A percentile compares a stretch with the other conserved stretches of the same genome.
These are phyloP conservation scores for Netelia melanura DNA, from an alignment of 2,888 invertebrate species.

Conservation along the genomic window DNA sequence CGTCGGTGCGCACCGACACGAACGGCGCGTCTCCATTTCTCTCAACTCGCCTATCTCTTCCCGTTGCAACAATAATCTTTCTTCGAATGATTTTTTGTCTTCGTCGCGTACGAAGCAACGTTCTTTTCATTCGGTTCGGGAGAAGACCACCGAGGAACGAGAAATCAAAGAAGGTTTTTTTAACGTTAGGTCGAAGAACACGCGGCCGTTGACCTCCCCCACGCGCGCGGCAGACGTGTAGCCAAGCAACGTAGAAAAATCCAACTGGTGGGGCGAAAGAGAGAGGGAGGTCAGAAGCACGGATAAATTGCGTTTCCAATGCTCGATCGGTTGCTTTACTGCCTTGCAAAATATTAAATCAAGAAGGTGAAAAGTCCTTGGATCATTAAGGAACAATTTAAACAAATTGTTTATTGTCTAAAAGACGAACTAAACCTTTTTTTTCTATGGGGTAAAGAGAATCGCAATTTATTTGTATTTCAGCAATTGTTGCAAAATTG, in stretches of 20 bases:
- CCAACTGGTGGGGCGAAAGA: constrained; percentile 19
- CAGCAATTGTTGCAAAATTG: no score
- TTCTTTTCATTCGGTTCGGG: not conserved
- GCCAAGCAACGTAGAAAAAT: constrained; percentile 45
- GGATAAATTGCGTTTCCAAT: constrained; percentile 26
- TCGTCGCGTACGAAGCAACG: not conserved
- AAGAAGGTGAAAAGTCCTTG: not conserved
- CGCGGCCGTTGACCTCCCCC: constrained; percentile 61
- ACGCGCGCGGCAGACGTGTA: constrained; percentile 52
- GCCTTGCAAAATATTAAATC: not conserved
- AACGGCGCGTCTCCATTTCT: constrained; percentile 10
- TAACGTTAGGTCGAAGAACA: constrained; percentile 27
- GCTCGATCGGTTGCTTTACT: not conserved
- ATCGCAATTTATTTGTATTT: not conserved
- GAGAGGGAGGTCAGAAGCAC: constrained; percentile 16
- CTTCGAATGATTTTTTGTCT: not conserved
- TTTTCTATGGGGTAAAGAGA: not conserved
- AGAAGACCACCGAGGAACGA: not conserved
- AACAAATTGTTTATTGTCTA: not conserved
- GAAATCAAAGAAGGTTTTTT: not conserved
- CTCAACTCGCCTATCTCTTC: not conserved
- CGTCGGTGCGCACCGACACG: constrained; percentile 43
- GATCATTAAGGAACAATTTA: not conserved
- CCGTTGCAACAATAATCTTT: constrained; percentile 13
- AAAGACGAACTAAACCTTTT: no score